Evolutionary conservation across 1,140 invertebrate species (phyloP), one percentile per base, ranked within the genome.

Genomic region (Nasonia longicornis): DNA sequence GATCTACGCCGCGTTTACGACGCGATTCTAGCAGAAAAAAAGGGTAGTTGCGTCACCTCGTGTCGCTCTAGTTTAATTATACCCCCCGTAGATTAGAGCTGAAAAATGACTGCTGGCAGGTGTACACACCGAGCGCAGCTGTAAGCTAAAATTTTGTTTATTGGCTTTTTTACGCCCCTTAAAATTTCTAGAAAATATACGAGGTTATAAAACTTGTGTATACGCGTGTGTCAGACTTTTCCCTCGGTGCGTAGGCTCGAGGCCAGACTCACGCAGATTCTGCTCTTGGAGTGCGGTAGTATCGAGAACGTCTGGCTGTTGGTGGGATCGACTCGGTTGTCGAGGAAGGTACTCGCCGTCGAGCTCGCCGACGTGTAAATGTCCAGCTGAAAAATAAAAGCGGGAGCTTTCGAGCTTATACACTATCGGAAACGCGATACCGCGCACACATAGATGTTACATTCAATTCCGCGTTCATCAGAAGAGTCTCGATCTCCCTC

Each of bases 401-500:
- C 20, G n/a, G 7, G 38, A n/a, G 14, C 22, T 22, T 26, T 26
- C 26, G 26, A 26, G 26, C 26, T 26, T 26, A 26, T 52, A 35
- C 0, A 35, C 31, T 0, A 35, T 75, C 29, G 1, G 38, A 63
- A 75, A 75, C 63, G 4, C 11, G 63, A 63, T 35, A n/a, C 7
- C 8, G 6, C 7, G 38, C 8, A 42, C 38, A 42, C 2, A 11
- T 1, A 29, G 26, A 31, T 77, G 29, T 83, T 79, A 82, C 76
- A 45, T 81, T 82, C 31, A 78, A 64, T 74, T 69, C 52, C 7
- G 31, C 3, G 4, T 20, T 76, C 4, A 31, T 66, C 31, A 85
- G 74, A 14, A 87, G 42, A n/a, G 48, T 81, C 31, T 83, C 83
- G 31, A 87, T 87, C 35, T 84, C 35, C 35, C 48, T 52, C 63